Evolutionary conservation across 2,797 vertebrate species (phyloP).

Genomic region (Phoxinus dragarum): DNA sequence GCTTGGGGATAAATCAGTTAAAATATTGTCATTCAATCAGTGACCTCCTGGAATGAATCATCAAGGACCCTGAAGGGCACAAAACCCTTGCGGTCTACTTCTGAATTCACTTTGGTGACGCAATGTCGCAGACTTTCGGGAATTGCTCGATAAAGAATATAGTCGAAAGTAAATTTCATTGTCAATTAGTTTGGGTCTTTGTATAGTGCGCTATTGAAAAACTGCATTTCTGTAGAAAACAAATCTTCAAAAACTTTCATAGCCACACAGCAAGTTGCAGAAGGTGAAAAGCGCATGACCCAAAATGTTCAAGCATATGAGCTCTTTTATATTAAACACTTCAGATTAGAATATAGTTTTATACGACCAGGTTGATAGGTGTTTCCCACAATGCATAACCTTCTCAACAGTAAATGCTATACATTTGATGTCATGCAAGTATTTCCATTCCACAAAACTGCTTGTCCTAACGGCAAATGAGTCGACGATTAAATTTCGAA

Average conservation of each 20-base stretch:
- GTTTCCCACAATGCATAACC: background rate
- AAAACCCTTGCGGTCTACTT: constrained; percentile 3
- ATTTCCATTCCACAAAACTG: constrained; percentile 9
- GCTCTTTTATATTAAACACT: background rate
- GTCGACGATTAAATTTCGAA: background rate
- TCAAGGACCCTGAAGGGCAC: constrained; percentile 17
- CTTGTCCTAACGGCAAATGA: background rate
- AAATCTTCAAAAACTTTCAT: constrained; percentile 10
- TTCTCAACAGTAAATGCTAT: background rate
- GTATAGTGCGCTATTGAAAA: background rate
- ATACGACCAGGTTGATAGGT: background rate
- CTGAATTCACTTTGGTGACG: background rate
- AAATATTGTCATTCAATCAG: constrained; percentile 4
- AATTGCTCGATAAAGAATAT: background rate
- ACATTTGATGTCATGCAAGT: background rate
- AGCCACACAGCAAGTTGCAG: background rate
- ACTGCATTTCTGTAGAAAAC: background rate
- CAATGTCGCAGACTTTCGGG: background rate
- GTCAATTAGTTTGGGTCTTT: background rate
- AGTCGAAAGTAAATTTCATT: background rate
- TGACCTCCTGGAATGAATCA: background rate
- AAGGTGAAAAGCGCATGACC: background rate
- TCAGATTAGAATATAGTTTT: background rate
- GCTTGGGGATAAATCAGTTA: constrained; percentile 4
- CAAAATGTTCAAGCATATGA: background rate